These are phyloP conservation scores for Heliornis fulica DNA, from an alignment of 2,113 vertebrate species.

Conservation along the genomic window DNA sequence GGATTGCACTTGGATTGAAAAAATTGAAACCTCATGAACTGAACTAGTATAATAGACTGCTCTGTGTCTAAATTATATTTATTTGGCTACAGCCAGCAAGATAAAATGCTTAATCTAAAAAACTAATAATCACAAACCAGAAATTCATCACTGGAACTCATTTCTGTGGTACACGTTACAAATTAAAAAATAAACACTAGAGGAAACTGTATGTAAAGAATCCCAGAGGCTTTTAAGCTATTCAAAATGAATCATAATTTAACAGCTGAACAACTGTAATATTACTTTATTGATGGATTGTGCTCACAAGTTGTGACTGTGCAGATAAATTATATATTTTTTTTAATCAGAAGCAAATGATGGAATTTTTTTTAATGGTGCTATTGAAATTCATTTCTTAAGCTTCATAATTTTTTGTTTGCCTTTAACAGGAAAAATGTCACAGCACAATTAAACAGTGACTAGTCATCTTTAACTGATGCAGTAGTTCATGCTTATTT, in stretches of 20 bases:
- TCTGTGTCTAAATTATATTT: not conserved
- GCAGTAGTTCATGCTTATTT: not conserved
- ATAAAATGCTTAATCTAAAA: conserved; percentile 57
- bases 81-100: not conserved
- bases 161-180: not conserved
- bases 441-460: not conserved
- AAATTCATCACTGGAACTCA: conserved; percentile 32
- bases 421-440: not conserved
- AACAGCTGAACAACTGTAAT: conserved; percentile 15
- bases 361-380: not conserved
- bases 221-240: not conserved
- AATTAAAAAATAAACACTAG: conserved; percentile 49
- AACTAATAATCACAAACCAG: not conserved
- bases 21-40: not conserved
- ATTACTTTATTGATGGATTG: conserved; percentile 22
- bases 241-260: conserved; percentile 38
- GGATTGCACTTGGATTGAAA: not conserved
- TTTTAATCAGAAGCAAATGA: not conserved
- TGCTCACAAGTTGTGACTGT: not conserved
- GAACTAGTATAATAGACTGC: not conserved
- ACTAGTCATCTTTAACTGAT: not conserved
- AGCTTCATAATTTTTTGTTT: not conserved
- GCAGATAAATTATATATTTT: not conserved
- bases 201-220: conserved; percentile 17
- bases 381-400: not conserved